Percentiles rank a stretch among this genome's conserved stretches.
Evolutionary conservation across 2,888 invertebrate genomes (phyloP).

Genomic region (Gibbula magus): DNA sequence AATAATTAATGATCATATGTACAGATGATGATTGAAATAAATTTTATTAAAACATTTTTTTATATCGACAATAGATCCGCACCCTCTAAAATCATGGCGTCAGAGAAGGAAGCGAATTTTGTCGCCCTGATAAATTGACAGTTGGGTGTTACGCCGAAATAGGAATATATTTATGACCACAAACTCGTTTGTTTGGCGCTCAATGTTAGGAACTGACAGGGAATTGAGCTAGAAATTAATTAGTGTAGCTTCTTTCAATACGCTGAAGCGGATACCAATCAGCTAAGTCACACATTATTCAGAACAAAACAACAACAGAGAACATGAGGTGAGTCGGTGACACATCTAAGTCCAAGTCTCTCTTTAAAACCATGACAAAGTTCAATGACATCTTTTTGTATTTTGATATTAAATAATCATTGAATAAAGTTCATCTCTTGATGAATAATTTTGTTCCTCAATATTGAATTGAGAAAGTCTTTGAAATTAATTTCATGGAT

Average conservation of each 20-base stretch:
- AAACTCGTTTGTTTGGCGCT: background rate
- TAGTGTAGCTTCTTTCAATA: too few species aligned
- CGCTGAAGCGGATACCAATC: background rate
- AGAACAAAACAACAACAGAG: conserved; percentile 9
- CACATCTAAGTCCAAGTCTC: background rate
- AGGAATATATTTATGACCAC: background rate
- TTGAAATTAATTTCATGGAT: too few species aligned
- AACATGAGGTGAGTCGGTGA: conserved; percentile 21
- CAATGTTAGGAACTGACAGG: background rate
- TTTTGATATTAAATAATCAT: background rate
- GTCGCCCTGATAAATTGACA: conserved; percentile 31
- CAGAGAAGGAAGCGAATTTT: conserved; percentile 34
- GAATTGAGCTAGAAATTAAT: too few species aligned
- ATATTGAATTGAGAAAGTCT: background rate
- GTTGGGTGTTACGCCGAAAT: background rate
- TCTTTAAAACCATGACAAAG: background rate
- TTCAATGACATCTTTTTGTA: background rate
- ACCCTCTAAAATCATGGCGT: conserved; percentile 34
- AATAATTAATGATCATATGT: background rate
- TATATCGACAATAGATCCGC: conserved; percentile 22
- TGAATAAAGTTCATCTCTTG: background rate
- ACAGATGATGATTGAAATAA: background rate
- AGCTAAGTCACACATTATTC: background rate
- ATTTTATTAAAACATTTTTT: background rate
- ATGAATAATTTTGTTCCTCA: background rate